Conservation (phyloP, 2,113 vertebrate species). For the Saguinus imperator region DNA sequence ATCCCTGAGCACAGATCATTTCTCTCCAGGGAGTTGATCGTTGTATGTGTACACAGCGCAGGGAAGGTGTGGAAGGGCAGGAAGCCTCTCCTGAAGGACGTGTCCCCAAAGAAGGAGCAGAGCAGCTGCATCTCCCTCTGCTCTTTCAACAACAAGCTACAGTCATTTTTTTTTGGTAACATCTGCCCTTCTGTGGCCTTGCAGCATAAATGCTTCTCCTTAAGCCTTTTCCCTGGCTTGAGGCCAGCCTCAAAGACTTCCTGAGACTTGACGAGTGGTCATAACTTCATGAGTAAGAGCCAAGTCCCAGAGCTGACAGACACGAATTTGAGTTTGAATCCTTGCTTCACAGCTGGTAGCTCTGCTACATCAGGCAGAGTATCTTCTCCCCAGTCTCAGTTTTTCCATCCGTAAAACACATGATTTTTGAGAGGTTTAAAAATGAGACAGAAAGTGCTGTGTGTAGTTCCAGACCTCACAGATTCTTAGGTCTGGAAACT, state of each 20-base stretch:
- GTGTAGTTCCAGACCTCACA: rapidly evolving
- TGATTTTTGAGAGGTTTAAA: background rate
- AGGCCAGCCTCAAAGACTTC: background rate
- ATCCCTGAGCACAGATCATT: background rate
- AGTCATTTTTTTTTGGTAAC: background rate
- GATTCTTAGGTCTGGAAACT: background rate
- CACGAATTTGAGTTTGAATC: background rate
- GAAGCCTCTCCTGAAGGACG: background rate
- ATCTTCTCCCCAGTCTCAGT: background rate
- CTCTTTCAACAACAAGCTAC: background rate
- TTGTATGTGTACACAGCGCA: background rate
- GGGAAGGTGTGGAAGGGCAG: background rate
- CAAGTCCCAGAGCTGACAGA: background rate
- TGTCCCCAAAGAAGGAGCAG: background rate
- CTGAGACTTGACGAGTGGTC: background rate
- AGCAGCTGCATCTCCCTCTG: background rate
- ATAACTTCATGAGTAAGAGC: background rate
- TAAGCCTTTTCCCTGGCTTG: background rate
- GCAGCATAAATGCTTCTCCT: background rate
- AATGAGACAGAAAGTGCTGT: rapidly evolving
- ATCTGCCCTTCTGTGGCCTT: background rate
- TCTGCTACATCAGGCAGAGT: background rate
- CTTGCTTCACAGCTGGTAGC: background rate
- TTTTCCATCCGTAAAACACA: background rate
- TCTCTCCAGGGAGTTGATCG: background rate